Evolutionary conservation across 2,888 invertebrate genomes (phyloP).

Genomic region (Azorinus chamasolen): DNA sequence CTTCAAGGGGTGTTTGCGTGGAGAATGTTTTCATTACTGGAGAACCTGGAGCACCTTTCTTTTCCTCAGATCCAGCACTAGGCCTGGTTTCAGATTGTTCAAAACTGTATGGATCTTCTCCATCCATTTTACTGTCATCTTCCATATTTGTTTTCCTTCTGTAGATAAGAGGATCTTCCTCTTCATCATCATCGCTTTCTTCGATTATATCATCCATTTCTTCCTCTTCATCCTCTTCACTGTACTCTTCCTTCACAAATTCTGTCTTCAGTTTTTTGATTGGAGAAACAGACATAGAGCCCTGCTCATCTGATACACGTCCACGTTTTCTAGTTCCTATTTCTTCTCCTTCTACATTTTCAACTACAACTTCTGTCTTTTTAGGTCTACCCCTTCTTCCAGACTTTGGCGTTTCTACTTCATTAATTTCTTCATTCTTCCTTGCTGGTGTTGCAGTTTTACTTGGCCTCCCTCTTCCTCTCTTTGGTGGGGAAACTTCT

Average conservation of each 20-base stretch:
- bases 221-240: conserved; percentile 19
- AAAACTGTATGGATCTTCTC: conserved; percentile 72
- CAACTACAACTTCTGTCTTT: conserved; percentile 35
- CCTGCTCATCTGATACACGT: conserved; percentile 16
- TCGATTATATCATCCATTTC: conserved; percentile 53
- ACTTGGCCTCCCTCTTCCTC: conserved; percentile 40
- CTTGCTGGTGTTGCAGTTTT: conserved; percentile 22
- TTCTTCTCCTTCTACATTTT: conserved; percentile 5
- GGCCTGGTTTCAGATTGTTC: conserved; percentile 66
- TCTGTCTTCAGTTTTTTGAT: conserved; percentile 15
- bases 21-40: conserved; percentile 66
- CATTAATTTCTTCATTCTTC: conserved; percentile 17
- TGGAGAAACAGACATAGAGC: neutral
- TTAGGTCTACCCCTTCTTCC: conserved; percentile 27
- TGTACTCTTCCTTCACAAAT: conserved; percentile 25
- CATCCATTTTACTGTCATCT: conserved; percentile 24
- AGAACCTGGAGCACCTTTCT: conserved; percentile 23
- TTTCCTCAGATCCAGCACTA: conserved; percentile 19
- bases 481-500: conserved; percentile 42
- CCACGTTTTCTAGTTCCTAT: conserved; percentile 6
- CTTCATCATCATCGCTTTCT: conserved; percentile 45
- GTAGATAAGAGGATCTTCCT: conserved; percentile 45
- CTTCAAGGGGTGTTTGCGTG: conserved; percentile 75
- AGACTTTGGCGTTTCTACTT: conserved; percentile 22
- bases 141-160: conserved; percentile 34